Conservation (phyloP, 2,888 invertebrate species). For the Thyatira batis region DNA sequence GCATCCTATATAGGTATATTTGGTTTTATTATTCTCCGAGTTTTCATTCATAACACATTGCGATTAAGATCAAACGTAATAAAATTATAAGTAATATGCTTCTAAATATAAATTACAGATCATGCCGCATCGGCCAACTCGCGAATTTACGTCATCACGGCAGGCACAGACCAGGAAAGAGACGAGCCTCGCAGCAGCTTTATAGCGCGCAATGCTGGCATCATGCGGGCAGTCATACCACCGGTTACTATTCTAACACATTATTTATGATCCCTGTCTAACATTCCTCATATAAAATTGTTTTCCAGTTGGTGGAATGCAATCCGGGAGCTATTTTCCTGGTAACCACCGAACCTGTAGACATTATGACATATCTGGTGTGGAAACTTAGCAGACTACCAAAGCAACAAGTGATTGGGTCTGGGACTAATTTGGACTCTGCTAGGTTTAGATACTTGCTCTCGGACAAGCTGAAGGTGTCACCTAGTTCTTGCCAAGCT, state of each 20-base stretch:
- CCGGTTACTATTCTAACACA: conserved; percentile 26
- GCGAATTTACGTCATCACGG: conserved; percentile 90
- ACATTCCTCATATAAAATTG: not conserved
- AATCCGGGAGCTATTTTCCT: conserved; percentile 91
- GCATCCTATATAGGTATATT: too few species aligned
- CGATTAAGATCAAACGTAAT: not conserved
- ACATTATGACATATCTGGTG: conserved; percentile 91
- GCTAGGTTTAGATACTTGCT: conserved; percentile 91
- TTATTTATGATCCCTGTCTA: not conserved
- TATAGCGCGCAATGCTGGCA: conserved; percentile 90
- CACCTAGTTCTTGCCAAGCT: conserved; percentile 89
- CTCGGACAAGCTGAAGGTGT: conserved; percentile 87
- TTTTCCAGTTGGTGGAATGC: conserved; percentile 83
- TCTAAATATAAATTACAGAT: conserved; percentile 62
- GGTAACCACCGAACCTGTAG: conserved; percentile 94
- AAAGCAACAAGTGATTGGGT: conserved; percentile 89
- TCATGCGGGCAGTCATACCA: conserved; percentile 89
- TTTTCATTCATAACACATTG: not conserved
- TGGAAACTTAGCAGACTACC: conserved; percentile 93
- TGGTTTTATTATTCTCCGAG: too few species aligned
- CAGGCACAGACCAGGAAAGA: conserved; percentile 90
- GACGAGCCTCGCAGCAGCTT: conserved; percentile 89
- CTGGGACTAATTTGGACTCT: conserved; percentile 93
- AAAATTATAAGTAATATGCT: not conserved
- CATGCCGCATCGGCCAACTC: conserved; percentile 87